Percentiles rank a stretch among this genome's conserved stretches.
Conservation (phyloP, 2,888 invertebrate species). For the Suillia variegata region DNA sequence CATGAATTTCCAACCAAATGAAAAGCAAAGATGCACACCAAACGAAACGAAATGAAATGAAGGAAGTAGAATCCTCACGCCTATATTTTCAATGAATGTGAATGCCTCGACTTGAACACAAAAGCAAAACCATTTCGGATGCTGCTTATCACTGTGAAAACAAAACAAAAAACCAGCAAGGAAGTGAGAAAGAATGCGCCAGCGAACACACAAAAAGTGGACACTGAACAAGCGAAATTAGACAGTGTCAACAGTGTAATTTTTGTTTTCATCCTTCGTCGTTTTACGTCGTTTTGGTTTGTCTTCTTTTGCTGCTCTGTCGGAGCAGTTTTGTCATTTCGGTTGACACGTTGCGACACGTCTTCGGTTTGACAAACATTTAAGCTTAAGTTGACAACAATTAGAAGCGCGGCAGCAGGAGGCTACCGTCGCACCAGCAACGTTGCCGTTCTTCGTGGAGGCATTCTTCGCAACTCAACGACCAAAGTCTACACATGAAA, state of each 20-base stretch:
- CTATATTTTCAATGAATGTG: no score
- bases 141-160: no score
- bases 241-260: not conserved
- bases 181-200: conserved; percentile 48
- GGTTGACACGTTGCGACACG: conserved; percentile 31
- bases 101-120: no score
- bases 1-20: conserved; percentile 46
- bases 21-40: not conserved
- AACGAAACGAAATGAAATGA: not conserved
- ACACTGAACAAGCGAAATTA: conserved; percentile 6
- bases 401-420: conserved; percentile 27
- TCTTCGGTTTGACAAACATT: conserved; percentile 44
- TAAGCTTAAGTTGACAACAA: conserved; percentile 33
- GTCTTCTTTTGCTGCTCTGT: not conserved
- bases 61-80: not conserved
- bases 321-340: not conserved
- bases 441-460: not conserved
- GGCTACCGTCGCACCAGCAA: not conserved
- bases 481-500: no score
- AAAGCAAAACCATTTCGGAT: no score
- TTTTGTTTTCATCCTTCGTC: not conserved
- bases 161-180: no score
- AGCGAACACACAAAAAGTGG: conserved; percentile 26
- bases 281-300: not conserved
- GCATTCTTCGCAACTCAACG: no score